These are phyloP conservation scores for Hydropsyche betteni DNA, from an alignment of 2,888 invertebrate species.

Conservation along the genomic window DNA sequence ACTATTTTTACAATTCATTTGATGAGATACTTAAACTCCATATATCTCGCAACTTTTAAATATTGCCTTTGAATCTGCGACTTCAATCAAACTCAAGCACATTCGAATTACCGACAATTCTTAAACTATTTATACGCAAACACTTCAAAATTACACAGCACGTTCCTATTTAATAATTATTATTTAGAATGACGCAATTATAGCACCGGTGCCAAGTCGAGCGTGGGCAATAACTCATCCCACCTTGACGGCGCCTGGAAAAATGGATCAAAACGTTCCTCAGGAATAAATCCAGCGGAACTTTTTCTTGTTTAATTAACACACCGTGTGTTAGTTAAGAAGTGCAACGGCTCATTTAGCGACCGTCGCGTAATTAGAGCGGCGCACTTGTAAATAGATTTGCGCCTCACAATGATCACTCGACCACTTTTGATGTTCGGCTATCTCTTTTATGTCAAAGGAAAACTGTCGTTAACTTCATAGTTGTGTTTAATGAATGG, in stretches of 20 bases:
- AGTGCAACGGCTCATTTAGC: constrained; percentile 16
- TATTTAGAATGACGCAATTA: not conserved
- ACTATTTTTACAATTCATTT: too few species aligned
- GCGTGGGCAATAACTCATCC: constrained; percentile 17
- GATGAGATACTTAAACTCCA: too few species aligned
- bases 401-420: constrained; percentile 1
- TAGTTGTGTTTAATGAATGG: too few species aligned
- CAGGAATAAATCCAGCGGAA: not conserved
- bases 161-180: too few species aligned
- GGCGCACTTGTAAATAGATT: constrained; percentile 24
- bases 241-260: constrained; percentile 16
- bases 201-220: not conserved
- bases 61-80: too few species aligned
- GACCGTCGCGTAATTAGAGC: constrained; percentile 17
- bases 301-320: constrained; percentile 14
- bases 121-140: too few species aligned
- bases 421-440: constrained; percentile 1
- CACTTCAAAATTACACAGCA: too few species aligned
- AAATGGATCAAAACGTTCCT: constrained; percentile 1
- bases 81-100: too few species aligned
- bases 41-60: too few species aligned
- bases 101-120: too few species aligned
- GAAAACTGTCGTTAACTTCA: too few species aligned
- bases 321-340: not conserved
- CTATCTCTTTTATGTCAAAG: not conserved